phyloP scores from a whole-genome alignment of 2,113 vertebrate genomes.

The Plectropomus leopardus region DNA sequence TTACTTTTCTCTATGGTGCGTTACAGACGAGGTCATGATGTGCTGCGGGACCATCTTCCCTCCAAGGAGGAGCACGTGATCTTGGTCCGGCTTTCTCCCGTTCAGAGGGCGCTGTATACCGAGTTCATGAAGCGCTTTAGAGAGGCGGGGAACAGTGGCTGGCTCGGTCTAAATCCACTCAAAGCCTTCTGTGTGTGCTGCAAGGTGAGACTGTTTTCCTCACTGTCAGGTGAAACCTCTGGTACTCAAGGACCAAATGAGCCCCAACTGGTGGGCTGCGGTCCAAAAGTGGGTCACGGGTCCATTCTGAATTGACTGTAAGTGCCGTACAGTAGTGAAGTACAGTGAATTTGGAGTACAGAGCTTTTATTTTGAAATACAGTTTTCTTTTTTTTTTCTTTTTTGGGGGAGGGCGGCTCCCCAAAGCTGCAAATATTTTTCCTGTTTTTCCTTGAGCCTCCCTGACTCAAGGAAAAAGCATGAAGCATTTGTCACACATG shows the following conservation, averaged over 20 bases:
- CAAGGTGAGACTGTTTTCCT: conserved; percentile 86
- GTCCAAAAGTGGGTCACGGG: too few relatives aligned
- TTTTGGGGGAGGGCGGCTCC: too few relatives aligned
- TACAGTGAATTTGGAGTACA: too few relatives aligned
- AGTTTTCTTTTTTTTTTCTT: too few relatives aligned
- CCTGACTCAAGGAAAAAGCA: too few relatives aligned
- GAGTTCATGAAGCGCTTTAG: conserved; percentile 99
- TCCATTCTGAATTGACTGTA: too few relatives aligned
- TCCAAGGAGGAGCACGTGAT: conserved; percentile 96
- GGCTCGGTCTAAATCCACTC: conserved; percentile 97
- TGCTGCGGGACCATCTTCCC: conserved; percentile 94
- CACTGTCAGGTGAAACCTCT: neutral
- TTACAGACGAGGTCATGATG: conserved; percentile 94
- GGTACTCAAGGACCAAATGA: neutral
- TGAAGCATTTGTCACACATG: too few relatives aligned
- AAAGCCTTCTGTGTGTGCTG: conserved; percentile 99
- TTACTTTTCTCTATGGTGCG: neutral
- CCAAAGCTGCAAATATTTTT: too few relatives aligned
- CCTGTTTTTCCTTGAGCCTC: too few relatives aligned
- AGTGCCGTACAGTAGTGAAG: too few relatives aligned
- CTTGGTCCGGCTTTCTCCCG: conserved; percentile 93
- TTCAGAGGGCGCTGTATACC: conserved; percentile 94
- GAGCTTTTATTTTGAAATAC: too few relatives aligned
- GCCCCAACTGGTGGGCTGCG: too few relatives aligned
- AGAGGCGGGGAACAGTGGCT: conserved; percentile 96